Base-by-base conservation (phyloP, 2,797 vertebrate genomes). In the Peromyscus eremicus region DNA sequence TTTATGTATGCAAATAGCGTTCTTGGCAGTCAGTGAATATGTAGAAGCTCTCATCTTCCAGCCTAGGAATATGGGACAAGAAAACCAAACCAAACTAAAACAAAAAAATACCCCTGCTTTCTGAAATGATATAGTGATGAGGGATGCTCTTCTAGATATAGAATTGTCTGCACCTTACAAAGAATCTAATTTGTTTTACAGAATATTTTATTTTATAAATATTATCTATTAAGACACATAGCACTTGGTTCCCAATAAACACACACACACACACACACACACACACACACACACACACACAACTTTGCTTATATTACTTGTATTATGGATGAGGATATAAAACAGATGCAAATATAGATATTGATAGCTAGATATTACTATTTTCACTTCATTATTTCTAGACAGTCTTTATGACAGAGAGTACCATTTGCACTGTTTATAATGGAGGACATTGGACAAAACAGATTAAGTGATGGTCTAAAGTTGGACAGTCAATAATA, bases 1-100 rank as follows among this genome's bases (percentile, higher is more conserved):
- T 95, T 96, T 95, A 89, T 90, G 16, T 71, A 85, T 90, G 70
- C 71, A 97, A 85, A 96, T 94, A 90, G 60, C 86, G 80, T 94
- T 81, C 91, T 89, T 94, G 60, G 88, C 89, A 71, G 60, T 64
- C 83, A 75, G 0, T 84, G 64, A 71, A 73, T 79, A 81, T 25
- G 2, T 71, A 32, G 66, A 76, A 91, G 62, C 43, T 32, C 60
- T 96, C 60, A 86, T 96, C 70, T 52, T 37, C 37, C 49, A 79
- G 19, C 27, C 46, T 81, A 62, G 32, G 0, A 75, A 62, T 70
- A 49, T 43, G 49, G 52, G 16, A 57, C 60, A 8, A 82, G 34
- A 52, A 37, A 37, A 1, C 2, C 29, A 55, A 55, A 19, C 0
- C 0, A 25, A 71, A 40, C 37, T 34, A 71, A 37, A 71, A 19